Base-by-base conservation (phyloP, 2,113 vertebrate species). In the Copsychus sechellarum region DNA sequence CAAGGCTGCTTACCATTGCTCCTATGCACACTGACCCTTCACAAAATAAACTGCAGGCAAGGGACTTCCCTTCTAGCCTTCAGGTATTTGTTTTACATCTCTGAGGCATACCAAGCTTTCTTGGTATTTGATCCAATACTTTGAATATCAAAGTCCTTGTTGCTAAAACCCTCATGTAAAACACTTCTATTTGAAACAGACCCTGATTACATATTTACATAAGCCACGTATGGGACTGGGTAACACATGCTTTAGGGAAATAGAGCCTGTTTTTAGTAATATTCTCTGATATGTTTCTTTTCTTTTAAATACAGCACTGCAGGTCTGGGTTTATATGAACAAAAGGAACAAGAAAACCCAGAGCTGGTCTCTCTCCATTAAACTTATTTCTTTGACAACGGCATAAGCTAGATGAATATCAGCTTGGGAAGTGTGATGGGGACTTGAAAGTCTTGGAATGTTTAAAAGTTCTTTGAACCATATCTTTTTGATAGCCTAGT, bases 371-470 rank as follows among this genome's bases (percentile, higher is more conserved):
- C 88, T 43, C 48, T 54, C 78, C 90, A 86, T 89, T 95, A 90
- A 97, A 87, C 78, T 57, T 78, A 96, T 65, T 94, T 94, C 87
- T 97, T 96, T 88, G 74, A 91, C 95, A 81, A 88, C 54, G 91
- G 82, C 0, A 4, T 90, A 95, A 94, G 91, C 78, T 53, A 90
- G 94, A 88, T 86, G 80, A 94, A 56, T 88, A 93, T 81, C 54
- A 81, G 53, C 86, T 69, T 90, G 36, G 70, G 42, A 83, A 94
- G 42, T 77, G 78, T 90, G 62, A 36, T 57, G 43, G 26, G 56
- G 78, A 84, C 74, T 92, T 88, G 86, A 94, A 95, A 94, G 81
- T 87, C 73, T 66, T 58, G 83, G 86, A 81, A 94, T 89, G 40
- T 48, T 96, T 78, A 64, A 95, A 81, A 0, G 3, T 29, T 86